phyloP scores from a whole-genome alignment of 2,797 vertebrate species.

The Oreochromis grahami region DNA sequence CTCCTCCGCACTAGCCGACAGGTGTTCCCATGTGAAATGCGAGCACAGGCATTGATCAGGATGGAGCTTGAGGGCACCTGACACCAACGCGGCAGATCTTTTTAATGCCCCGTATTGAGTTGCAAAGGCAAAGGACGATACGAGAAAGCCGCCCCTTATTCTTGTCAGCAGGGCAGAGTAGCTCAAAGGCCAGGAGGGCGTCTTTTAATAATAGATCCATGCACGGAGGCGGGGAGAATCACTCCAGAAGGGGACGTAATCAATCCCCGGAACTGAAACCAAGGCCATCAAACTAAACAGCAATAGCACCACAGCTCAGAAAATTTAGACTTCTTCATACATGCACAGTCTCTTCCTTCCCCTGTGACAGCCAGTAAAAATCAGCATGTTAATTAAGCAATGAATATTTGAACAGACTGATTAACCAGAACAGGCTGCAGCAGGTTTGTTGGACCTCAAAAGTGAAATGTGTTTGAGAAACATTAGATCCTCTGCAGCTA shows the following conservation, averaged over 20 bases:
- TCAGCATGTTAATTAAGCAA: not conserved
- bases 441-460: not conserved
- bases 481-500: not conserved
- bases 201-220: slow-evolving; percentile 45
- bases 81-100: slow-evolving; percentile 51
- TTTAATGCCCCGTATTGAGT: slow-evolving; percentile 27
- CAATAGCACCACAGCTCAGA: not conserved
- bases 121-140: slow-evolving; percentile 37
- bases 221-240: not conserved
- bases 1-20: not conserved
- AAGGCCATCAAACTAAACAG: not conserved
- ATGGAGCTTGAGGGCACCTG: slow-evolving; percentile 21
- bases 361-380: not conserved
- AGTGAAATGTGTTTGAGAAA: not conserved
- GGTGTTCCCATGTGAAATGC: slow-evolving; percentile 53
- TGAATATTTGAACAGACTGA: slow-evolving; percentile 9
- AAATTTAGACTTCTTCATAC: not conserved
- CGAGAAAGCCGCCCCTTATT: slow-evolving; percentile 9
- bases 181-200: not conserved
- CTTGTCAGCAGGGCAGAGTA: not conserved
- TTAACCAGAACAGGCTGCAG: not conserved
- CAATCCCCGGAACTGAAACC: not conserved
- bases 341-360: not conserved
- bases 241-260: not conserved
- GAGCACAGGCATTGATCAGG: slow-evolving; percentile 48